A percentile compares a stretch with the other conserved stretches of the same genome.
Evolutionary conservation across 2,113 vertebrate genomes (phyloP).

Genomic region (Rhea americana): DNA sequence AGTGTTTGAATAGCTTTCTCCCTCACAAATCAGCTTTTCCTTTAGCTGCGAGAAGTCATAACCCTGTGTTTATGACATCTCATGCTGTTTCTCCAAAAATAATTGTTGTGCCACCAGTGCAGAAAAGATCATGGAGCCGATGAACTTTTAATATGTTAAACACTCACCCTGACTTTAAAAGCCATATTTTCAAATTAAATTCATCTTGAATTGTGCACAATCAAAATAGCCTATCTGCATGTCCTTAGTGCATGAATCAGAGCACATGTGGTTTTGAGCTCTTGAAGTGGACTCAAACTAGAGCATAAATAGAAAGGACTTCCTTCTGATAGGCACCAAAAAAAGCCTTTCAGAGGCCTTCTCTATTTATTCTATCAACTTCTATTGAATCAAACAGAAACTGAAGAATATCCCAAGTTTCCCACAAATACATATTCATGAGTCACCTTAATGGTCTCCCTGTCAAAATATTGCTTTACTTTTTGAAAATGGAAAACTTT

Average conservation of each 20-base stretch:
- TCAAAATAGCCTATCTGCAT: not conserved
- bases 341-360: not conserved
- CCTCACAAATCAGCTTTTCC: slow-evolving; percentile 38
- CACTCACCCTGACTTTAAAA: not conserved
- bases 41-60: slow-evolving; percentile 43
- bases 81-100: slow-evolving; percentile 54
- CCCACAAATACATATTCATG: not conserved
- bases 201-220: not conserved
- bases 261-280: not conserved
- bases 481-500: not conserved
- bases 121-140: not conserved
- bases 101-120: slow-evolving; percentile 18
- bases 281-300: not conserved
- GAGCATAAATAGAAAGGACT: not conserved
- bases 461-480: not conserved
- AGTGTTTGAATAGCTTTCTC: slow-evolving; percentile 31
- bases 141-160: slow-evolving; percentile 56
- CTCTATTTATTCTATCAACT: not conserved
- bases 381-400: not conserved
- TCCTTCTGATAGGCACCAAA: not conserved
- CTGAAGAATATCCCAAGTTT: not conserved
- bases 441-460: not conserved
- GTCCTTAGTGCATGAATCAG: not conserved
- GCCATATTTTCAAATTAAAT: slow-evolving; percentile 2
- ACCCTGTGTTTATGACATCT: slow-evolving; percentile 34